Conservation (phyloP, 2,797 vertebrate genomes). For the Pygocentrus nattereri region DNA sequence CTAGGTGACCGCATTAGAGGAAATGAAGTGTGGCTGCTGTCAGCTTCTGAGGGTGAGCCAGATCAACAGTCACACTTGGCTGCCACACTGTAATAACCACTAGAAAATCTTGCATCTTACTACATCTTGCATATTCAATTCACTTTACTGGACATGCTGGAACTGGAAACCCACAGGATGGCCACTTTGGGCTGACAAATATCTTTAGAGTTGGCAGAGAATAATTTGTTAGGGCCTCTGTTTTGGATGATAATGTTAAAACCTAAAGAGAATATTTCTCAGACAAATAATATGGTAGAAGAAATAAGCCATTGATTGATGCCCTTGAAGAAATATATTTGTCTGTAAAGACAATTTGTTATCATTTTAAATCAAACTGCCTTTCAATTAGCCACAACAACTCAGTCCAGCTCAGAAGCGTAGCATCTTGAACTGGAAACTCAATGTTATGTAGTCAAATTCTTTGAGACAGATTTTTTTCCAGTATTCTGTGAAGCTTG, state of each 20-base stretch:
- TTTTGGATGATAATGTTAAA: neutral
- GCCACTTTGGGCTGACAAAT: neutral
- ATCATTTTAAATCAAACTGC: neutral
- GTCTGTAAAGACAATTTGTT: too few species aligned
- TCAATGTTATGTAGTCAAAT: too few species aligned
- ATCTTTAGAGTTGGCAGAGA: neutral
- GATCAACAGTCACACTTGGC: slow-evolving; percentile 39
- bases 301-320: neutral
- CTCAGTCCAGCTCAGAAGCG: neutral
- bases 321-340: neutral
- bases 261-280: neutral
- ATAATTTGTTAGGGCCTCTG: neutral
- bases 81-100: slow-evolving; percentile 12
- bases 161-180: neutral
- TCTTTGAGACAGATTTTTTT: too few species aligned
- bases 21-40: slow-evolving; percentile 70
- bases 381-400: neutral
- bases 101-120: slow-evolving; percentile 2
- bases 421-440: neutral
- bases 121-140: neutral
- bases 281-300: neutral
- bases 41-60: slow-evolving; percentile 39
- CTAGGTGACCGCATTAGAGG: slow-evolving; percentile 78
- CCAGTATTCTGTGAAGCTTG: too few species aligned
- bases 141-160: neutral